Conservation (phyloP, 2,888 invertebrate species). For the Stenchaetothrips biformis region DNA sequence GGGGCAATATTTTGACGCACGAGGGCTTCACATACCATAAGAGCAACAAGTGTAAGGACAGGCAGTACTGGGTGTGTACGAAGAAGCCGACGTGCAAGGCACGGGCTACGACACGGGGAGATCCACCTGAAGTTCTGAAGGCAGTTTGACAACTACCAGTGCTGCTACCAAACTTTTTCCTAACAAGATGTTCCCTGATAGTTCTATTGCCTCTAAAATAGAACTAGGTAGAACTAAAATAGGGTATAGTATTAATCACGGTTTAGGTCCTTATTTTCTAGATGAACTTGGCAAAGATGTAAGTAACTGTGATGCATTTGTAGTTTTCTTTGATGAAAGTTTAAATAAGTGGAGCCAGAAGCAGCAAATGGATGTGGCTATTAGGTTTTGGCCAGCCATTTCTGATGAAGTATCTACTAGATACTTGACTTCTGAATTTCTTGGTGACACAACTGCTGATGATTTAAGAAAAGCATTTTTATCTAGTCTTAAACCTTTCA, state of each 20-base stretch:
- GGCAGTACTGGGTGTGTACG: no score
- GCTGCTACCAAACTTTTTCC: conserved; percentile 30
- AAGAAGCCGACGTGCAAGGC: no score
- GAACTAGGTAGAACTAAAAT: conserved; percentile 1
- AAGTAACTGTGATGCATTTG: not conserved
- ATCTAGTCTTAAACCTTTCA: conserved; percentile 9
- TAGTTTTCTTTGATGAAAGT: conserved; percentile 32
- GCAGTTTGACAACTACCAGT: conserved; percentile 23
- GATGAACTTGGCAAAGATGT: conserved; percentile 5
- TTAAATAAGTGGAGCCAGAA: conserved; percentile 30
- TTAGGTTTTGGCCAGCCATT: conserved; percentile 31
- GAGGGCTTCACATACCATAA: no score
- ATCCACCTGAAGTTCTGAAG: no score
- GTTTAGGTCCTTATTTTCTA: conserved; percentile 29
- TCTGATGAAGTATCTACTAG: conserved; percentile 28
- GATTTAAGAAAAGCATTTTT: conserved; percentile 27
- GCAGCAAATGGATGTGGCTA: conserved; percentile 32
- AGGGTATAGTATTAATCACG: conserved; percentile 27
- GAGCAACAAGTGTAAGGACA: no score
- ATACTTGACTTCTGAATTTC: conserved; percentile 31
- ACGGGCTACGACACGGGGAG: no score
- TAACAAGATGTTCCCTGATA: conserved; percentile 3
- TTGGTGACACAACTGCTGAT: conserved; percentile 27
- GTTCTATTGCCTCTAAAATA: not conserved
- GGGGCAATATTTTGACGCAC: no score